Conservation (phyloP, 2,797 vertebrate genomes). For the Iguana delicatissima region DNA sequence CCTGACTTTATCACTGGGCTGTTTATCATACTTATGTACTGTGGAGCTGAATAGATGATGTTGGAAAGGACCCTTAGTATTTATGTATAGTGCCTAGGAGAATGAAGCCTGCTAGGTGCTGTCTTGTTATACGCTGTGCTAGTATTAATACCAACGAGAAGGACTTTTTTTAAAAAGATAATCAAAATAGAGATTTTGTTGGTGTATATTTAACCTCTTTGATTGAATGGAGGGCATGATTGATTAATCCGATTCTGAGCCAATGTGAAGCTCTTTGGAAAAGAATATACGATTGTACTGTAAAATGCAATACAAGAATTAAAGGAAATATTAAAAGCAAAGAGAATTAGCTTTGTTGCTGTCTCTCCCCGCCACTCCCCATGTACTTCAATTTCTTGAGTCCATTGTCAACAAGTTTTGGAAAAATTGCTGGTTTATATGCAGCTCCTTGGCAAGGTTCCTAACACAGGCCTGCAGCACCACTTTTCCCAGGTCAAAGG, state of each 20-base stretch:
- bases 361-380: neutral
- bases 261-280: slow-evolving; percentile 28
- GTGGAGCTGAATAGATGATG: neutral
- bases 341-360: neutral
- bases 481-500: neutral
- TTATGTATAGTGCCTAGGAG: neutral
- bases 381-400: neutral
- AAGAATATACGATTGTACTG: neutral
- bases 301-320: slow-evolving; percentile 54
- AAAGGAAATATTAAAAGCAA: slow-evolving; percentile 35
- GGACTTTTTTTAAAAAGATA: neutral
- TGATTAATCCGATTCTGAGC: slow-evolving; percentile 26
- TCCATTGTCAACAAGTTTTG: too few species aligned
- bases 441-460: too few species aligned
- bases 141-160: neutral
- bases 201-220: neutral
- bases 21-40: too few species aligned
- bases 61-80: neutral
- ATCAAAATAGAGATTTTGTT: neutral
- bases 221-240: neutral
- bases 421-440: neutral
- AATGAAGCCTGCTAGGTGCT: neutral
- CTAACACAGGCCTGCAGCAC: too few species aligned
- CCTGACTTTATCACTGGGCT: neutral
- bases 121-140: neutral